Base-by-base conservation (phyloP, 2,113 vertebrate species). In the Coturnix japonica region DNA sequence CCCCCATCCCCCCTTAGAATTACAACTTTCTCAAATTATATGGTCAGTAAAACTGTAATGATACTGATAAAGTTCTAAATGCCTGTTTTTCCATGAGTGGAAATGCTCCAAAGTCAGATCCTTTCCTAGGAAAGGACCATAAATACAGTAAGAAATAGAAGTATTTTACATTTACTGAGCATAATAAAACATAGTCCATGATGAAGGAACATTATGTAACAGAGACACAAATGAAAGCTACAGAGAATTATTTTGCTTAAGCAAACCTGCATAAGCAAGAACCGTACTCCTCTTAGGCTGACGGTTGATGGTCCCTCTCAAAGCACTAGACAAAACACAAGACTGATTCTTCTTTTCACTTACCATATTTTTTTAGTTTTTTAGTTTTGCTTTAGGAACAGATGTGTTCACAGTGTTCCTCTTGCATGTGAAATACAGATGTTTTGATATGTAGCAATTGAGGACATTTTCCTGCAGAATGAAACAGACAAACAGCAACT, bases 151-250 rank as follows among this genome's bases (percentile, higher is more conserved):
- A 88, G n/a, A 78, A 83, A 87, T 91, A 5, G 54, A 93, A 75
- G 57, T 89, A 41, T 90, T 95, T 94, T 79, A 86, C 76, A 59
- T 94, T 95, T 95, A 89, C 56, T 66, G 20, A 89, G 63, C 20
- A 66, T 57, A 61, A 63, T 87, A 93, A 95, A 95, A 79, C 66
- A 30, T 65, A 73, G 59, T 39, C 41, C 65, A 0, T 67, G 21
- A 69, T 75, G 69, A 86, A 93, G 75, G 35, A 90, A 54, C n/a
- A 64, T 37, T 69, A 13, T 26, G 25, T 66, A 76, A 76, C 25
- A 17, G 31, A 84, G 26, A 81, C 66, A 74, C 54, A 91, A 85
- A 66, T 46, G 31, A 86, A 89, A 66, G 13, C 59, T 56, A 20
- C 28, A 70, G 60, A 83, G 26, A 57, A 69, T 72, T 33, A 21